Conservation (phyloP, 2,888 invertebrate genomes). For the Pherbina coryleti region DNA sequence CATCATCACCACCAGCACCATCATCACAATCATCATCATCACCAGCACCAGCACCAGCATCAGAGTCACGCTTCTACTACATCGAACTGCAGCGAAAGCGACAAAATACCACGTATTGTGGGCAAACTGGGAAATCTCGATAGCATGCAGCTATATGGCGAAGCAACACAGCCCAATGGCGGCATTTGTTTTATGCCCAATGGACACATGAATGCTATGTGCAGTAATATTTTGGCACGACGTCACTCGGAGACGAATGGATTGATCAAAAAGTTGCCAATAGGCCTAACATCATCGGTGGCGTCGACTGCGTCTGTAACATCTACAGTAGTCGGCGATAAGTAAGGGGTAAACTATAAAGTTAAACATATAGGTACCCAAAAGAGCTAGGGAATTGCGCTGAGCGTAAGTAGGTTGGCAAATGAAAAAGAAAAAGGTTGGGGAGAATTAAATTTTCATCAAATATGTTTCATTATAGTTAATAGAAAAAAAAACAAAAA, state of each 20-base stretch:
- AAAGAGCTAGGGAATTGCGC: background rate
- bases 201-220: slow-evolving; percentile 51
- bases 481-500: too few species aligned
- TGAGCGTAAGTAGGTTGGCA: background rate
- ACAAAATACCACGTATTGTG: slow-evolving; percentile 70
- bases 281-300: background rate
- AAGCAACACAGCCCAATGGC: slow-evolving; percentile 42
- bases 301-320: slow-evolving; percentile 41
- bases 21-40: slow-evolving; percentile 39
- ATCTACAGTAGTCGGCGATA: slow-evolving; percentile 12
- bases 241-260: slow-evolving; percentile 64
- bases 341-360: background rate
- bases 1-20: slow-evolving; percentile 38
- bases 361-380: too few species aligned
- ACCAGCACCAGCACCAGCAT: slow-evolving; percentile 42
- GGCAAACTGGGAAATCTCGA: slow-evolving; percentile 68
- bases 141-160: slow-evolving; percentile 46
- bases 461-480: too few species aligned
- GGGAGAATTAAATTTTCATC: too few species aligned
- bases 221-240: slow-evolving; percentile 56
- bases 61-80: slow-evolving; percentile 33
- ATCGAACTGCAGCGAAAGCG: slow-evolving; percentile 59
- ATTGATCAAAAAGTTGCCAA: slow-evolving; percentile 37
- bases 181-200: slow-evolving; percentile 54
- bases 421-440: too few species aligned